phyloP scores from a whole-genome alignment of 2,797 vertebrate genomes.

The Tenualosa ilisha region DNA sequence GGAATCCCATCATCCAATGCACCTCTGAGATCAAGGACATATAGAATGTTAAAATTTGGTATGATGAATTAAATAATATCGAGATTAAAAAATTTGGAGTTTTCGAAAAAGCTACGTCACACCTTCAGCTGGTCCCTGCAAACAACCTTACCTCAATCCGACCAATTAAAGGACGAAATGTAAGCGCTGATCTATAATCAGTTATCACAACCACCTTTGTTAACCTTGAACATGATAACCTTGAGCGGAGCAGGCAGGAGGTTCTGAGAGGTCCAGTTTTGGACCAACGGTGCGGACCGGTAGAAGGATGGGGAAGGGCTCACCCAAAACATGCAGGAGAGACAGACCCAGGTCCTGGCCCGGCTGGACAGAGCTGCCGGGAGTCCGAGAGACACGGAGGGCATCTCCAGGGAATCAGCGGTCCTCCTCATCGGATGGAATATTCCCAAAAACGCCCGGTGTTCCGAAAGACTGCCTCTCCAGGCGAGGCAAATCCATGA shows the following conservation, averaged over 20 bases:
- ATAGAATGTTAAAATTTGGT: background rate
- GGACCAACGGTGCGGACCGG: constrained; percentile 2
- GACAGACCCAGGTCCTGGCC: constrained; percentile 83
- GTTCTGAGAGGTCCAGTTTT: background rate
- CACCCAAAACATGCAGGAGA: constrained; percentile 92
- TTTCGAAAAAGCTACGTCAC: background rate
- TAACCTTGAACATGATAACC: background rate
- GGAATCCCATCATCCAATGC: background rate
- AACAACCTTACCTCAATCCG: background rate
- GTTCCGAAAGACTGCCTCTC: constrained; percentile 24
- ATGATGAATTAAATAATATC: background rate
- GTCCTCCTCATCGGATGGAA: constrained; percentile 45
- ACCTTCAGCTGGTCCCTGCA: background rate
- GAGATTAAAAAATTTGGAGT: background rate
- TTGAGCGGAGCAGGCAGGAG: background rate
- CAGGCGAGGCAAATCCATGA: constrained; percentile 5
- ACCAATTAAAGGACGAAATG: background rate
- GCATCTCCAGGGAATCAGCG: constrained; percentile 59
- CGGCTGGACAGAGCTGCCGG: constrained; percentile 72
- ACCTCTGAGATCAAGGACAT: background rate
- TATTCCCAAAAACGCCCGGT: constrained; percentile 55
- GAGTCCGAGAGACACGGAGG: constrained; percentile 66
- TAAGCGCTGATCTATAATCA: background rate
- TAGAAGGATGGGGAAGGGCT: constrained; percentile 45
- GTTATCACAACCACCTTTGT: background rate